Percentiles rank a stretch among this genome's conserved stretches.
Conservation (phyloP, 2,888 invertebrate genomes). For the Agrilus cyanescens region DNA sequence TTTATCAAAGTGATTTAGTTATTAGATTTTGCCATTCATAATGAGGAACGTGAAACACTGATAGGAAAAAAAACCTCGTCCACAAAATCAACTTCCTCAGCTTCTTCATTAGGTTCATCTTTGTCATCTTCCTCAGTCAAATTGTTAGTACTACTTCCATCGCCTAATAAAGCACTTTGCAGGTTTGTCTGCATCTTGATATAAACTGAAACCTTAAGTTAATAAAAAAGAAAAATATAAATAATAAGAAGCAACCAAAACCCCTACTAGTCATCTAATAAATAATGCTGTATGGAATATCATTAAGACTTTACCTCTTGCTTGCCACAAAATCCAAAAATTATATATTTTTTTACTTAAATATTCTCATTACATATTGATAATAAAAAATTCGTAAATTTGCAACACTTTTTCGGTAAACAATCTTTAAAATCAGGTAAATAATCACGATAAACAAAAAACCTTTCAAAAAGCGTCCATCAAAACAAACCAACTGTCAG, state of each 20-base stretch:
- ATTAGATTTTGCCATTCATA: conserved; percentile 1
- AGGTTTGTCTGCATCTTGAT: conserved; percentile 37
- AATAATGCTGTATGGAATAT: not conserved
- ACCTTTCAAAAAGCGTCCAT: too few species aligned
- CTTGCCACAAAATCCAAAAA: too few species aligned
- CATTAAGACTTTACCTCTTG: not conserved
- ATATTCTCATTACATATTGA: too few species aligned
- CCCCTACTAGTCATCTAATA: too few species aligned
- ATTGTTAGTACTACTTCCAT: conserved; percentile 29
- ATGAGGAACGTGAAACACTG: conserved; percentile 9
- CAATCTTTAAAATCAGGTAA: too few species aligned
- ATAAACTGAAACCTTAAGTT: conserved; percentile 9
- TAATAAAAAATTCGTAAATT: too few species aligned
- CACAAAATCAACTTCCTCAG: conserved; percentile 42
- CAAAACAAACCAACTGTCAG: too few species aligned
- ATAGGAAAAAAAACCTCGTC: conserved; percentile 38
- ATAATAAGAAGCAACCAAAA: too few species aligned
- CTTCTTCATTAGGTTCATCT: conserved; percentile 43
- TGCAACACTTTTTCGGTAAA: too few species aligned
- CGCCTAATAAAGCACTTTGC: conserved; percentile 36
- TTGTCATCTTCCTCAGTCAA: conserved; percentile 30
- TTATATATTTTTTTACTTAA: conserved; percentile 15
- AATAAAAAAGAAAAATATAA: too few species aligned
- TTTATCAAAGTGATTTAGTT: not conserved
- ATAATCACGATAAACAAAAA: too few species aligned